A percentile compares a stretch with the other conserved stretches of the same genome.
Evolutionary conservation across 2,797 vertebrate species (phyloP).

Genomic region (Cuculus canorus): DNA sequence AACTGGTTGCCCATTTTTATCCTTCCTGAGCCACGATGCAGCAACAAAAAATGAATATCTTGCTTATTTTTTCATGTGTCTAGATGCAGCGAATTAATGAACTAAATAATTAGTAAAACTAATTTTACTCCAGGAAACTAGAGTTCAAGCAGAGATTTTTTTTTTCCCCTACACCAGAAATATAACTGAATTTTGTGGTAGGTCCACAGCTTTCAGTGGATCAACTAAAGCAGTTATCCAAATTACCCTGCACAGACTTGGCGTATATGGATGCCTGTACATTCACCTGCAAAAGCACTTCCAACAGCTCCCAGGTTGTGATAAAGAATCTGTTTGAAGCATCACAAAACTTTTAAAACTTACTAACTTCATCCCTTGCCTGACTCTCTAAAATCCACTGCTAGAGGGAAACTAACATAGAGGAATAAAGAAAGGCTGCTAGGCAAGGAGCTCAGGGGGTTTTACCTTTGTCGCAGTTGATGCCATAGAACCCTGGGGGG

Average conservation of each 20-base stretch:
- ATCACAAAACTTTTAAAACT: not conserved
- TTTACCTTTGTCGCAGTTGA: slow-evolving; percentile 89
- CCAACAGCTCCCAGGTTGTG: not conserved
- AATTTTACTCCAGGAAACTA: not conserved
- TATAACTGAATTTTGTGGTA: not conserved
- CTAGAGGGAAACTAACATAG: not conserved
- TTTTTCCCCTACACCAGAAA: not conserved
- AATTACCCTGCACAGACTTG: not conserved
- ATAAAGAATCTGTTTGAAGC: not conserved
- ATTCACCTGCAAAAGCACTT: not conserved
- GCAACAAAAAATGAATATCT: not conserved
- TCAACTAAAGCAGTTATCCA: not conserved
- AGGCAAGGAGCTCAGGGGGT: rapidly evolving
- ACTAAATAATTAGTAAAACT: not conserved
- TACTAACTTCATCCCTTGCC: not conserved
- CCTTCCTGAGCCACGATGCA: not conserved
- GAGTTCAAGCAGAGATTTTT: not conserved
- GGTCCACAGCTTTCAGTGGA: not conserved
- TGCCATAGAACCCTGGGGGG: slow-evolving; percentile 86
- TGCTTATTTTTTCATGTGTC: not conserved
- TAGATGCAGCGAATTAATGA: not conserved
- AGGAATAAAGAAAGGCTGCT: not conserved
- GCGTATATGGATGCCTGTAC: not conserved
- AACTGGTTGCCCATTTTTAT: not conserved
- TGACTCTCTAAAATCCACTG: not conserved